A percentile compares a stretch with the other conserved stretches of the same genome.
Conservation (phyloP, 2,113 vertebrate genomes). For the Delphinapterus leucas region DNA sequence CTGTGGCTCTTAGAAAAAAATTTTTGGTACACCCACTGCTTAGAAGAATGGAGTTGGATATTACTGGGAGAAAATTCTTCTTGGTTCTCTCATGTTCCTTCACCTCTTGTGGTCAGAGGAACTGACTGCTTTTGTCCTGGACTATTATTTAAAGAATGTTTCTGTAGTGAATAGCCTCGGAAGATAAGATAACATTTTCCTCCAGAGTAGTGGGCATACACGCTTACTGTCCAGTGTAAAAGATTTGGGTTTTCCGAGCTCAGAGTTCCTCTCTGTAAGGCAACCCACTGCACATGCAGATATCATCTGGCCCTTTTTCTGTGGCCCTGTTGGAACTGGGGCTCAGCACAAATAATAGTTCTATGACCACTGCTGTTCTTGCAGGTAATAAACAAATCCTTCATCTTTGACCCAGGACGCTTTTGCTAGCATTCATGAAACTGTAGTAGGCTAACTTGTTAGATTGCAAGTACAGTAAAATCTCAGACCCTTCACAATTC, state of each 20-base stretch:
- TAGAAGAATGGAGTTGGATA: neutral
- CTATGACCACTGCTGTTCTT: neutral
- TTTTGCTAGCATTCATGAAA: neutral
- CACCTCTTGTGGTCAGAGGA: neutral
- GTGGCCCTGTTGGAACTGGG: neutral
- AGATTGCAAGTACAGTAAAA: neutral
- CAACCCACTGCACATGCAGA: accelerated
- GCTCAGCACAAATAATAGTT: neutral
- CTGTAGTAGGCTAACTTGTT: neutral
- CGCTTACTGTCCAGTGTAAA: neutral
- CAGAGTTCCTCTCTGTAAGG: neutral
- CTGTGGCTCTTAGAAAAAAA: neutral
- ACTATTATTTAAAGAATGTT: neutral
- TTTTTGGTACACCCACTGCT: neutral
- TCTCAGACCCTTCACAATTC: neutral
- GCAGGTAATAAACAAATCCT: accelerated
- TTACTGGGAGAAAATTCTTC: neutral
- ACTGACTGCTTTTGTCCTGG: neutral
- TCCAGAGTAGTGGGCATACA: neutral
- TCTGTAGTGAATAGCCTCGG: neutral
- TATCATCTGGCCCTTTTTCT: neutral
- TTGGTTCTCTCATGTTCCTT: neutral
- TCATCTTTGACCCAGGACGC: neutral
- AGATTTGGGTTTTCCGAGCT: neutral
- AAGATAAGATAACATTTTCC: neutral